phyloP scores from a whole-genome alignment of 1,140 invertebrate genomes.

The Nephotettix cincticeps region DNA sequence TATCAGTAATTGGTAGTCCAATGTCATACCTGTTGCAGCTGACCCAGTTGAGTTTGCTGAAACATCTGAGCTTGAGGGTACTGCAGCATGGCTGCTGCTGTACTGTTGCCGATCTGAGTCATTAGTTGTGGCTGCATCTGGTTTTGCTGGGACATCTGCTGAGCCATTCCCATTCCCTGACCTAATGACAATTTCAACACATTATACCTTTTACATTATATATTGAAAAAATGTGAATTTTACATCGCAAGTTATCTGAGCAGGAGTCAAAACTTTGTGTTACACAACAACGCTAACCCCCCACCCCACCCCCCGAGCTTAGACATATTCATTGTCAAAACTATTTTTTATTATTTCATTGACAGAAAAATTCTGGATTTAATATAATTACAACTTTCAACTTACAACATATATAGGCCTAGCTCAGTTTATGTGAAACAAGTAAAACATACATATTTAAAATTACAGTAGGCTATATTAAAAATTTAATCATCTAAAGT shows the following conservation, averaged over 20 bases:
- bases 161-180: slow-evolving; percentile 1
- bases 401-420: too few relatives aligned
- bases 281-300: too few relatives aligned
- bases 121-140: slow-evolving; percentile 22
- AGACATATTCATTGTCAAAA: neutral
- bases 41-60: slow-evolving; percentile 27
- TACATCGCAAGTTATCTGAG: too few relatives aligned
- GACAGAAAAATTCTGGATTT: neutral
- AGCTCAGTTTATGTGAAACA: too few relatives aligned
- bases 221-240: neutral
- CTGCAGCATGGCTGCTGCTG: slow-evolving; percentile 27
- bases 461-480: too few relatives aligned
- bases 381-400: too few relatives aligned
- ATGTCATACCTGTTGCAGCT: slow-evolving; percentile 18
- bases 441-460: too few relatives aligned
- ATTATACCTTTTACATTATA: neutral
- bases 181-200: neutral
- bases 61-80: slow-evolving; percentile 36
- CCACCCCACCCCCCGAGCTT: neutral
- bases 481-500: too few relatives aligned
- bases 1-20: too few relatives aligned
- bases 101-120: neutral
- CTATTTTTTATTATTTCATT: neutral
- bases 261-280: too few relatives aligned
- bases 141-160: neutral